A percentile compares a stretch with the other conserved stretches of the same genome.
Evolutionary conservation across 2,113 vertebrate genomes (phyloP).

Genomic region (Thamnophis sirtalis): DNA sequence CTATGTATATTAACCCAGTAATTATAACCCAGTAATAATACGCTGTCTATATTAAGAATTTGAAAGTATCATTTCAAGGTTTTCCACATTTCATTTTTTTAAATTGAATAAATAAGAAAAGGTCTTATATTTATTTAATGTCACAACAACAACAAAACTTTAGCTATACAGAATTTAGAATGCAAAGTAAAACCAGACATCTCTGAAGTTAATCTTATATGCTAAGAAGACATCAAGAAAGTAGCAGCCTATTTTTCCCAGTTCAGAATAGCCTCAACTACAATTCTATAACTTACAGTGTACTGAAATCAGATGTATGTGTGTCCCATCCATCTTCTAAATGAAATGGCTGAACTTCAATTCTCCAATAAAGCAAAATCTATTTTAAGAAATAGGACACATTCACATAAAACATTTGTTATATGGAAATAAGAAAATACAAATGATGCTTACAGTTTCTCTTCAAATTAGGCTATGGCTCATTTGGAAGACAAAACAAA

Average conservation of each 20-base stretch:
- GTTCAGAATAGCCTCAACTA: neutral
- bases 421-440: neutral
- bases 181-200: neutral
- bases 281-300: neutral
- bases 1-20: neutral
- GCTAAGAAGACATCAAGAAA: neutral
- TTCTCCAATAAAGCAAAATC: neutral
- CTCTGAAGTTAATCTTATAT: neutral
- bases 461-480: neutral
- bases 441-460: neutral
- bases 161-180: neutral
- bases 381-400: neutral
- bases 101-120: neutral
- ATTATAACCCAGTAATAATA: neutral
- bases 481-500: neutral
- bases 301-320: neutral
- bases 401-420: neutral
- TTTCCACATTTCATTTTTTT: neutral
- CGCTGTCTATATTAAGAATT: slow-evolving; percentile 6
- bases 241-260: neutral
- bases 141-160: neutral
- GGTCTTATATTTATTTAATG: neutral
- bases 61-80: neutral
- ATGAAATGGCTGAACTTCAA: neutral
- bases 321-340: neutral